Evolutionary conservation across 2,888 invertebrate genomes (phyloP).

Genomic region (Drosophila lacicola): DNA sequence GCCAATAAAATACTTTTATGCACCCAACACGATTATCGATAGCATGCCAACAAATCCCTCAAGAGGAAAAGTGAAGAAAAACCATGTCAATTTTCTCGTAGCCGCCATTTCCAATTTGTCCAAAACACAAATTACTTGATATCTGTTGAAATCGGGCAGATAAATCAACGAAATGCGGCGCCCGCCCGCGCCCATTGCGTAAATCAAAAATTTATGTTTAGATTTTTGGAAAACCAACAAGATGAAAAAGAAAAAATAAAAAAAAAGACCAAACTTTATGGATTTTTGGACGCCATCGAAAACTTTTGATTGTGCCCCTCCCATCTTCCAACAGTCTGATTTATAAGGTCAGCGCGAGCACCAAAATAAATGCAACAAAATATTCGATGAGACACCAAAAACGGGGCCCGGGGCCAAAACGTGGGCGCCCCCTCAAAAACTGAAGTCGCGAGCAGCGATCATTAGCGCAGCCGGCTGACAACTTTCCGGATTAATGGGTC

Average conservation of each 20-base stretch:
- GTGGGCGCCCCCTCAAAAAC: slow-evolving; percentile 58
- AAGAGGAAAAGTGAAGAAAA: background rate
- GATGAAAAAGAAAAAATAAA: slow-evolving; percentile 1
- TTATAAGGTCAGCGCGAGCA: slow-evolving; percentile 73
- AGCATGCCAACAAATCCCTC: slow-evolving; percentile 3
- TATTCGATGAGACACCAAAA: slow-evolving; percentile 48
- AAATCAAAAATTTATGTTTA: slow-evolving; percentile 75
- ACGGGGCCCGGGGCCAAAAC: slow-evolving; percentile 50
- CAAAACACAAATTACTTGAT: slow-evolving; percentile 60
- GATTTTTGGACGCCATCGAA: slow-evolving; percentile 51
- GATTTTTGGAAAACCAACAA: slow-evolving; percentile 26
- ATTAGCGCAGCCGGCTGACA: slow-evolving; percentile 67
- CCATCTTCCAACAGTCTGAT: slow-evolving; percentile 40
- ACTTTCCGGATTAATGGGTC: slow-evolving; percentile 70
- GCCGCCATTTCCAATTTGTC: slow-evolving; percentile 64
- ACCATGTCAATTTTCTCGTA: slow-evolving; percentile 1
- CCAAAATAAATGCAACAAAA: slow-evolving; percentile 56
- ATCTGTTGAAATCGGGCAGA: slow-evolving; percentile 63
- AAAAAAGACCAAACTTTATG: slow-evolving; percentile 52
- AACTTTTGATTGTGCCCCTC: slow-evolving; percentile 51
- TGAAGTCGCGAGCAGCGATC: slow-evolving; percentile 38
- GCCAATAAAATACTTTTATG: slow-evolving; percentile 59
- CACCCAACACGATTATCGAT: slow-evolving; percentile 56
- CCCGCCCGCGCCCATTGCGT: slow-evolving; percentile 60
- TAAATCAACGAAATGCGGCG: slow-evolving; percentile 63